Evolutionary conservation across 2,888 invertebrate species (phyloP).

Genomic region (Epistrophe eligans): DNA sequence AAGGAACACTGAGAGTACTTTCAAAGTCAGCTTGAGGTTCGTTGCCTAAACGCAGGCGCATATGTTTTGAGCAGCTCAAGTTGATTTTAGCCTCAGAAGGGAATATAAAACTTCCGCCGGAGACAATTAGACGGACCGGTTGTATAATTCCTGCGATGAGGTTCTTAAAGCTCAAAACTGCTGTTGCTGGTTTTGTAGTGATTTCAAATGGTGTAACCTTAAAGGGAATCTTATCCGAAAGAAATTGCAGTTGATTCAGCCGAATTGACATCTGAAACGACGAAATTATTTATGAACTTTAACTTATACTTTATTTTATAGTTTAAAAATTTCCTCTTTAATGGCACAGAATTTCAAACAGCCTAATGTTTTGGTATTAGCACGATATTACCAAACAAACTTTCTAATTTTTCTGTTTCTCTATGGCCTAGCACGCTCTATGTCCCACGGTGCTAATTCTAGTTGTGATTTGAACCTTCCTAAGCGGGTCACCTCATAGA

Average conservation of each 20-base stretch:
- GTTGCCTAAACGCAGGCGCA: slow-evolving; percentile 81
- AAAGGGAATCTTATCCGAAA: slow-evolving; percentile 87
- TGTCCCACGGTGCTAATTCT: too few species aligned
- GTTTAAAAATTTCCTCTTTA: too few species aligned
- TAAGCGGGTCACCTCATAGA: too few species aligned
- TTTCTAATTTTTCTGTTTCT: too few species aligned
- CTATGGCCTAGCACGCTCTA: too few species aligned
- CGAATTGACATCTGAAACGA: slow-evolving; percentile 65
- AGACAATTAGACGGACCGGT: slow-evolving; percentile 89
- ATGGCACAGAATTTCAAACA: too few species aligned
- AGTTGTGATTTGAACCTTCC: too few species aligned
- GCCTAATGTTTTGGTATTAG: too few species aligned
- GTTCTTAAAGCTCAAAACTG: slow-evolving; percentile 87
- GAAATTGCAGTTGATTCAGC: slow-evolving; percentile 88
- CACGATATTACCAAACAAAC: too few species aligned
- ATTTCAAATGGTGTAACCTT: slow-evolving; percentile 83
- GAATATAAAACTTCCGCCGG: slow-evolving; percentile 91
- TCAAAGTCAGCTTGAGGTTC: slow-evolving; percentile 77
- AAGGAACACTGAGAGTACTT: slow-evolving; percentile 84
- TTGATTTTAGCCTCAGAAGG: slow-evolving; percentile 86
- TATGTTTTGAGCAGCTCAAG: slow-evolving; percentile 83
- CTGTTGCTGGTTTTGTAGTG: slow-evolving; percentile 85
- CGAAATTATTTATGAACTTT: neutral
- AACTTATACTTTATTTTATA: neutral
- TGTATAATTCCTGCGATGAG: slow-evolving; percentile 93